Evolutionary conservation across 37 sponge, comb jelly and placozoan species (phyloP).

Genomic region (Dysidea cf. avara): DNA sequence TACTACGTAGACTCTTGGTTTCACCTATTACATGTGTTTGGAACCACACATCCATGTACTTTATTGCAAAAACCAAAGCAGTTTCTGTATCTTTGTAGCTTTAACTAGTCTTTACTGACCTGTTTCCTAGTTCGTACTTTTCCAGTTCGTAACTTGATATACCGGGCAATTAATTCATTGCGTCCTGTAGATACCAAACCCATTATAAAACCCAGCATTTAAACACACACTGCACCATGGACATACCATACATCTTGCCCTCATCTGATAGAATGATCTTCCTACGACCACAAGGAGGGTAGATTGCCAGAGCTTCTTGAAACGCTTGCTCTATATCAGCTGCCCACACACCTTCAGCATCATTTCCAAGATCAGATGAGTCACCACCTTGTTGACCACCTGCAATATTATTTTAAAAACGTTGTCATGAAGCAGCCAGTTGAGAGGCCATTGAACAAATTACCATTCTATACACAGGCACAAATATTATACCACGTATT

Average conservation of each 20-base stretch:
- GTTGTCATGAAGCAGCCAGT: no score
- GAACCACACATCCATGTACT: no score
- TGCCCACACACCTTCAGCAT: constrained; percentile 82
- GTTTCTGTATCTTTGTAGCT: no score
- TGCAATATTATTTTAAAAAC: background rate
- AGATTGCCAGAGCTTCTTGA: constrained; percentile 97
- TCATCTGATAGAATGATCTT: constrained; percentile 98
- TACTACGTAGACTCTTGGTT: no score
- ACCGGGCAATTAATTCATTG: constrained; percentile 96
- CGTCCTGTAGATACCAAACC: constrained; percentile 70
- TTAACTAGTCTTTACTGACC: no score
- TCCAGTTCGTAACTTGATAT: constrained; percentile 94
- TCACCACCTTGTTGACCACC: constrained; percentile 3
- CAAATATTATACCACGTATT: no score
- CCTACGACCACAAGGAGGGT: constrained; percentile 97
- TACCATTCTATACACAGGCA: no score
- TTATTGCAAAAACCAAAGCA: no score
- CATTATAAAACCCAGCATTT: background rate
- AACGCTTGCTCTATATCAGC: constrained; percentile 98
- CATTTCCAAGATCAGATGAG: background rate
- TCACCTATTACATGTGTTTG: no score
- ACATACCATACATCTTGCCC: constrained; percentile 99
- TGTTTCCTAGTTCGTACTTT: constrained; percentile 95
- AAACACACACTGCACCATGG: background rate
- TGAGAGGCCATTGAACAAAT: no score